Percentiles rank a stretch among this genome's conserved stretches.
These are phyloP conservation scores for Heliocidaris erythrogramma DNA, from an alignment of 35 echinoderm and acorn worm genomes.

Conservation along the genomic window DNA sequence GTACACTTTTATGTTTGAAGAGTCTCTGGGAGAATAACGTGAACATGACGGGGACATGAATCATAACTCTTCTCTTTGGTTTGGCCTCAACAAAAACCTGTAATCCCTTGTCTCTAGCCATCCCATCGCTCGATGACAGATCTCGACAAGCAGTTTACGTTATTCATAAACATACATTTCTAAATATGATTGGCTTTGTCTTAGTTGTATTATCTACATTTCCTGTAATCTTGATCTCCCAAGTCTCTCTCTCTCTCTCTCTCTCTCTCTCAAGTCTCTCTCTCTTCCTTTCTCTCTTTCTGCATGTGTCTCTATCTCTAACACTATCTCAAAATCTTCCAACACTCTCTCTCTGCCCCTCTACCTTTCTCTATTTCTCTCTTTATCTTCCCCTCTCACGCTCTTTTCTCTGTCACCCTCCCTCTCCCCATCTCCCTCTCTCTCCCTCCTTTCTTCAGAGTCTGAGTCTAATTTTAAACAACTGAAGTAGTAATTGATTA, in stretches of 20 bases:
- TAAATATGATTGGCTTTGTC: conserved; percentile 17
- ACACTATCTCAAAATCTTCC: too few relatives aligned
- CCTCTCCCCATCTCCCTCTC: neutral
- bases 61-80: neutral
- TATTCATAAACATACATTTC: conserved; percentile 19
- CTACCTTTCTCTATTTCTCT: too few relatives aligned
- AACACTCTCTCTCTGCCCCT: too few relatives aligned
- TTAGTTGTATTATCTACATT: neutral
- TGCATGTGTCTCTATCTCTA: too few relatives aligned
- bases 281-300: too few relatives aligned
- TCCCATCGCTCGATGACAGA: neutral
- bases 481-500: too few relatives aligned
- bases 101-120: neutral
- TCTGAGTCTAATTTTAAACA: too few relatives aligned
- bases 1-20: neutral
- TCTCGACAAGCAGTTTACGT: neutral
- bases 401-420: neutral
- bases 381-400: too few relatives aligned
- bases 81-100: neutral
- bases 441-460: too few relatives aligned
- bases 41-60: neutral
- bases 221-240: neutral
- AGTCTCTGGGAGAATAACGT: neutral
- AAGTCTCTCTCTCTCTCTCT: neutral
- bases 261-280: neutral